Evolutionary conservation across 2,797 vertebrate species (phyloP), one percentile per base, ranked within the genome.

Genomic region (Clarias fuscus): DNA sequence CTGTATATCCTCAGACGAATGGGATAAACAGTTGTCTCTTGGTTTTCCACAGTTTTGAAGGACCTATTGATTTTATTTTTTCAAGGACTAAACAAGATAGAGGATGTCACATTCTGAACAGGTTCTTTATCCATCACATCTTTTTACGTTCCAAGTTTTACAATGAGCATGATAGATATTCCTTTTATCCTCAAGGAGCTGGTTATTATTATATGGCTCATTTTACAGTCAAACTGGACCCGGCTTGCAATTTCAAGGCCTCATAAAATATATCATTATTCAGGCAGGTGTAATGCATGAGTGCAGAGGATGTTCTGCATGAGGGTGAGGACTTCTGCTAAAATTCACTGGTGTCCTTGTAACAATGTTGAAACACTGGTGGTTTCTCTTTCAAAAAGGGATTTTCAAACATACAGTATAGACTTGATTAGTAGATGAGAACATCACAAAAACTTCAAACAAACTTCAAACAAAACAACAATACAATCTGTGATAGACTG

Each of bases 181-280:
- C 27, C 0, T 70, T 70, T 83, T 83, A 82, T 82, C 48, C 64
- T 33, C 81, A 70, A 56, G 65, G 48, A 70, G 67, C 48, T 58
- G 82, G 65, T 40, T 83, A 83, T 40, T 83, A 83, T 71, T 83
- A 83, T 71, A 83, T 59, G 67, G 27, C 67, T 83, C 67, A 71
- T 71, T 83, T 71, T 83, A 27, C 48, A 58, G 27, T 71, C 53
- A 67, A 43, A 53, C 24, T 40, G 78, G 59, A 64, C 11, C 78
- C 18, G 27, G 14, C 20, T 59, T 83, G 48, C 30, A 83, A 71
- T 83, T 64, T 83, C 65, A 58, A 22, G 48, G 67, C 53, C 82
- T 71, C 67, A 71, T 83, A 83, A 83, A 83, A 59, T 83, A 83
- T 59, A 56, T 83, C 30, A 83, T 37, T 24, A 83, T 83, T 59